Conservation (phyloP, 2,113 vertebrate species). For the Elephantulus edwardii region DNA sequence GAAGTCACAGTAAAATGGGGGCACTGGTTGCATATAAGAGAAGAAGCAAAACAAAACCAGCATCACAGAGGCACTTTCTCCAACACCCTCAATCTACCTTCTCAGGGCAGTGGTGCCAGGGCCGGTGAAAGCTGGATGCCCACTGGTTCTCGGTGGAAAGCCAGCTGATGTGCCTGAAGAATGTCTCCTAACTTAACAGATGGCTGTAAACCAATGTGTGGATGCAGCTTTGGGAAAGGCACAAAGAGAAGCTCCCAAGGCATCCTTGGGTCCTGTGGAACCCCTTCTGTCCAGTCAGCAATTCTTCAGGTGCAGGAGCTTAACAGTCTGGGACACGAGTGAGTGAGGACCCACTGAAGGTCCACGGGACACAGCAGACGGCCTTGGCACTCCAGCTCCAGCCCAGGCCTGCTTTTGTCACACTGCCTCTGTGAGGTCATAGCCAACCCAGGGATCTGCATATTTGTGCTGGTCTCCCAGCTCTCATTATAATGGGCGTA, state of each 20-base stretch:
- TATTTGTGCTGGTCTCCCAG: background rate
- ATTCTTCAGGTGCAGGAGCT: background rate
- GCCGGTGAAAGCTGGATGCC: background rate
- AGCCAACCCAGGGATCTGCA: constrained; percentile 36
- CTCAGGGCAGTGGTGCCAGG: background rate
- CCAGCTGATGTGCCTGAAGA: background rate
- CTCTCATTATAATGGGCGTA: background rate
- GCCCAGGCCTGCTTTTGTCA: background rate
- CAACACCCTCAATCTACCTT: background rate
- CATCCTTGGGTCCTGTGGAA: background rate
- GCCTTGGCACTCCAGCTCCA: background rate
- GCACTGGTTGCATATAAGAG: background rate
- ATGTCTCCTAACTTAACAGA: background rate
- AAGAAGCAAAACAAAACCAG: background rate
- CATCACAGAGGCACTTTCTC: background rate
- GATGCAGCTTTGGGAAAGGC: background rate
- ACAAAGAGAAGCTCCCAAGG: background rate
- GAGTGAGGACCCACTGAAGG: background rate
- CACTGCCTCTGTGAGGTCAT: background rate
- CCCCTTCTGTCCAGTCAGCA: constrained; percentile 5
- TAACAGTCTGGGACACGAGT: background rate
- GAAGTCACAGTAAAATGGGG: background rate
- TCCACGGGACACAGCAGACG: background rate
- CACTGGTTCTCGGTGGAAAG: background rate
- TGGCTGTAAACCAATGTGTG: background rate